Conservation (phyloP, 2,888 invertebrate species). For the Calameuta pallipes region DNA sequence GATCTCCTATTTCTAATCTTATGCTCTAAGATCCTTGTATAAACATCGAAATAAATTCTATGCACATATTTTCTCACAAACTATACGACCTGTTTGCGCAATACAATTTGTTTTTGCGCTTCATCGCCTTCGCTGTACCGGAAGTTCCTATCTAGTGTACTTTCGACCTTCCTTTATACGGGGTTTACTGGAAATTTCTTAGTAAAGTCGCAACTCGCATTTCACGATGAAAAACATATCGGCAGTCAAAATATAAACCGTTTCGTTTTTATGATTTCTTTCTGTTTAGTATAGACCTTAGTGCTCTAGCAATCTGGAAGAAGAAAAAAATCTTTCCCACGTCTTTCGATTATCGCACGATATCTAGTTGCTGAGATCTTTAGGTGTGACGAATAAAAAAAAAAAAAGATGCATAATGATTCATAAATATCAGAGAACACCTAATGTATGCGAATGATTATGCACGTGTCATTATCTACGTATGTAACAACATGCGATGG, state of each 20-base stretch:
- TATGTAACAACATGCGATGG: slow-evolving; percentile 31
- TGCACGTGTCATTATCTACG: neutral
- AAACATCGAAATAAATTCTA: neutral
- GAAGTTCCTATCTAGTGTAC: neutral
- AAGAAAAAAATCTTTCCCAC: neutral
- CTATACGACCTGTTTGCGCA: neutral
- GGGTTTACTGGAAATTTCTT: neutral
- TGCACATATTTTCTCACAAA: neutral
- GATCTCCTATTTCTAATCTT: neutral
- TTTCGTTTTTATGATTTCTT: neutral
- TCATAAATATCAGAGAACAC: neutral
- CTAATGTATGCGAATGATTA: neutral
- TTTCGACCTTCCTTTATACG: neutral
- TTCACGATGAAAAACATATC: neutral
- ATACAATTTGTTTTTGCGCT: neutral
- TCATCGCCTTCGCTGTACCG: neutral
- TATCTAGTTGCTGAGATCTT: neutral
- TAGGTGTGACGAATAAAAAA: neutral
- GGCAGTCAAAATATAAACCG: neutral
- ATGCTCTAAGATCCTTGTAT: too few species aligned
- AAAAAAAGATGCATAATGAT: neutral
- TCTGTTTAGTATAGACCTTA: neutral
- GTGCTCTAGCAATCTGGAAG: neutral
- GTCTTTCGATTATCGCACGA: neutral
- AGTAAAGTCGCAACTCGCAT: neutral